A percentile compares a stretch with the other conserved stretches of the same genome.
Conservation (phyloP, 1,140 invertebrate genomes). For the Paramacrobiotus metropolitanus region DNA sequence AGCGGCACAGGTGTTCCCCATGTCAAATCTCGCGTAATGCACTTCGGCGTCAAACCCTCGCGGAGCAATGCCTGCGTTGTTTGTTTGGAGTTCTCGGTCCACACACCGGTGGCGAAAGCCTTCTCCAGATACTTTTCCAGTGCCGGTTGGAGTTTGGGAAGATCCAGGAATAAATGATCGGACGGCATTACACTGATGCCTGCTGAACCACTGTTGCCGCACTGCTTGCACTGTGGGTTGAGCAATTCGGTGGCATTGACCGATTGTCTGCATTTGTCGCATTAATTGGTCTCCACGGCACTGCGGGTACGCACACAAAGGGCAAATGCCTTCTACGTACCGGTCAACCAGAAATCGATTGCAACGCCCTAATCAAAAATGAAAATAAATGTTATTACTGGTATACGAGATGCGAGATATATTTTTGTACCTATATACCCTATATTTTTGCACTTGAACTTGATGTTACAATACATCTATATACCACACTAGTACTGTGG, state of each 20-base stretch:
- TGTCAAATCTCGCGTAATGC: conserved; percentile 86
- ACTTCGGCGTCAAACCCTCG: conserved; percentile 72
- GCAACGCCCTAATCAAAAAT: background rate
- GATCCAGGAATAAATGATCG: conserved; percentile 73
- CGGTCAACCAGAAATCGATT: conserved; percentile 40
- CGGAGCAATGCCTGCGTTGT: conserved; percentile 75
- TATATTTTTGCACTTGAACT: no score
- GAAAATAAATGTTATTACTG: no score
- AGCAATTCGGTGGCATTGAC: conserved; percentile 80
- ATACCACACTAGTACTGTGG: no score
- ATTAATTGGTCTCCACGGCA: conserved; percentile 96
- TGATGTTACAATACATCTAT: no score
- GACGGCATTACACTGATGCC: conserved; percentile 49
- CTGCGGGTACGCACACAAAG: conserved; percentile 69
- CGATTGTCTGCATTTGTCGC: conserved; percentile 87
- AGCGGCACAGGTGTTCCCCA: conserved; percentile 96
- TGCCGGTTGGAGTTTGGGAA: conserved; percentile 56
- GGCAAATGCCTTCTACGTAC: conserved; percentile 95
- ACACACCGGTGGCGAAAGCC: conserved; percentile 33
- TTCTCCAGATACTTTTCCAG: conserved; percentile 49
- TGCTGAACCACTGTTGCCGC: no score
- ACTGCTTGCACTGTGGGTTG: conserved; percentile 74
- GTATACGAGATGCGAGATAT: no score
- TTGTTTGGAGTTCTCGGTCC: conserved; percentile 67
- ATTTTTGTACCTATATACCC: no score